Evolutionary conservation across 2,888 invertebrate genomes (phyloP), one percentile per base, ranked within the genome.

Genomic region (Bruchidius siliquastri): DNA sequence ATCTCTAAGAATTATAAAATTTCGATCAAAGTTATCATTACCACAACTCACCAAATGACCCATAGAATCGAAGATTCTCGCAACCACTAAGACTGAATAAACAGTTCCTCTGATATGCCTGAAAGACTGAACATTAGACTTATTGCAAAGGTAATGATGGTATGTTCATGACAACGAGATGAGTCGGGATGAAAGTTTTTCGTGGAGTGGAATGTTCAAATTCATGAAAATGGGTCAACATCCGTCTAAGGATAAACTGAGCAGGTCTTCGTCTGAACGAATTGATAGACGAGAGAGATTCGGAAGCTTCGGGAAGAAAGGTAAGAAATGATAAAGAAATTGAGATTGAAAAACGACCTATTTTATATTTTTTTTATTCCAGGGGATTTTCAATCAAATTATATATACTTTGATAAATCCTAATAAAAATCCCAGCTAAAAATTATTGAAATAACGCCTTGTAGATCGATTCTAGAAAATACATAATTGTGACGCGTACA

Each of bases 171-270:
- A 49, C 49, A 13, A 49, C 49, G 13, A 49, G 18, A 49, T 49
- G 49, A 49, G 49, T 13, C 49, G 49, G 49, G 49, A 49, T 49
- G 49, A 49, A 49, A 18, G 49, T 13, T 49, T 49, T 49, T 49
- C 49, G 49, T 49, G 49, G 49, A 49, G 49, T 49, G 49, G 49
- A 49, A 49, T 49, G 49, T 49, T 49, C 49, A 49, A 49, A 49
- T 49, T 49, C 49, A 71, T 73, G 71, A 90, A 87, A 85, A 93
- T 93, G 93, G 93, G 93, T 81, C 92, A 92, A 79, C 92, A 93
- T 87, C 92, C 92, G 83, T 93, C 93, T 75, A 93, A 93, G 88
- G 92, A 92, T 87, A 92, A 92, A 87, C 88, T 93, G 78, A 89
- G 90, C 82, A 89, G 92, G 83, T 90, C 91, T 79, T 89, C 89